A percentile compares a stretch with the other conserved stretches of the same genome.
Conservation (phyloP, 2,113 vertebrate genomes). For the Hippotragus niger region DNA sequence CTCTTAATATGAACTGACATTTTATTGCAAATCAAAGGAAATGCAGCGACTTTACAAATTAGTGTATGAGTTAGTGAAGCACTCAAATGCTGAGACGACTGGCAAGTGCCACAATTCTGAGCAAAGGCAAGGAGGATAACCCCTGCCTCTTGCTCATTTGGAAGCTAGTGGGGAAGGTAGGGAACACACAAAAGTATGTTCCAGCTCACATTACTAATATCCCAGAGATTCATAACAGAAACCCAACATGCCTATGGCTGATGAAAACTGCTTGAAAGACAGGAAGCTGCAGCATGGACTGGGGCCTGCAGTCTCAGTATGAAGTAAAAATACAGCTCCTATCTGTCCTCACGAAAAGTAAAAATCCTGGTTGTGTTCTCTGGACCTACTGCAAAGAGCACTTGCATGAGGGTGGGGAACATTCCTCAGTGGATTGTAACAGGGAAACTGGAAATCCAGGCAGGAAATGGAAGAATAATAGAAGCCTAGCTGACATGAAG, state of each 20-base stretch:
- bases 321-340: background rate
- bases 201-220: background rate
- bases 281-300: background rate
- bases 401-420: background rate
- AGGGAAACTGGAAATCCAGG: background rate
- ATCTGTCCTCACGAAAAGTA: background rate
- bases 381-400: background rate
- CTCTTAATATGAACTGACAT: background rate
- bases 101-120: background rate
- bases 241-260: background rate
- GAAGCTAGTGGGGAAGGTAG: background rate
- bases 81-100: background rate
- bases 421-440: background rate
- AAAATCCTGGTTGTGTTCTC: background rate
- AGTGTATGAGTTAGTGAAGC: background rate
- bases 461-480: background rate
- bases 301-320: background rate
- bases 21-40: slow-evolving; percentile 1
- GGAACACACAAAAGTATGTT: background rate
- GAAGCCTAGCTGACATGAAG: background rate
- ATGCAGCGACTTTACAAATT: background rate
- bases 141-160: background rate
- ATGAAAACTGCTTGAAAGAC: background rate
- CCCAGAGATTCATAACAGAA: background rate
- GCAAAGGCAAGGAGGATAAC: background rate